These are phyloP conservation scores for Scaptodrosophila latifasciaeformis DNA, from an alignment of 2,888 invertebrate species.

Conservation along the genomic window DNA sequence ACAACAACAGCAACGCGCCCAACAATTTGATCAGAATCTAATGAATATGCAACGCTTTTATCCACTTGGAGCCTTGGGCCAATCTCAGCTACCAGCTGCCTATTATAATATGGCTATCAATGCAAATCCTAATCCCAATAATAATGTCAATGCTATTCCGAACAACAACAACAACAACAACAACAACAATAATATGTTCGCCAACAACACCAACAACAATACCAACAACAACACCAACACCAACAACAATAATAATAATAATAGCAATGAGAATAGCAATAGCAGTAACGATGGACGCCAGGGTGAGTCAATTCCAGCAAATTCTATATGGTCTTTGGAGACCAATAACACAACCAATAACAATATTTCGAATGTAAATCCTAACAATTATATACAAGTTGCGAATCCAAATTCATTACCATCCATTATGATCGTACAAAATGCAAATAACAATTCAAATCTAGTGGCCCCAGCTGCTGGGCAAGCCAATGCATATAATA, in stretches of 20 bases:
- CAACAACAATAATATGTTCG: constrained; percentile 10
- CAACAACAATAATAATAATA: neutral
- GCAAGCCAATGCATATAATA: too few relatives aligned
- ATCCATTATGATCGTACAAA: too few relatives aligned
- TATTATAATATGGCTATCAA: neutral
- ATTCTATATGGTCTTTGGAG: too few relatives aligned
- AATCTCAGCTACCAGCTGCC: neutral
- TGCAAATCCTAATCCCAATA: neutral
- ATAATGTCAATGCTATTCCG: constrained; percentile 1
- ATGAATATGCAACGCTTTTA: neutral
- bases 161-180: constrained; percentile 4
- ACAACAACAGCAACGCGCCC: neutral
- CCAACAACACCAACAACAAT: constrained; percentile 1
- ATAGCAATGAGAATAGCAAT: neutral
- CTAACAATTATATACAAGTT: too few relatives aligned
- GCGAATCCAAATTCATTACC: too few relatives aligned
- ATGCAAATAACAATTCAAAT: too few relatives aligned
- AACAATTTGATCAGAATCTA: neutral
- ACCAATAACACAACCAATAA: neutral
- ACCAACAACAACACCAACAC: constrained; percentile 1
- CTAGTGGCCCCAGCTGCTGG: neutral
- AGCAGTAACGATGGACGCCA: too few relatives aligned
- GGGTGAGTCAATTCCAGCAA: too few relatives aligned
- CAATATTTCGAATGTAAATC: too few relatives aligned
- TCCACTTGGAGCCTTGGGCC: neutral